Conservation (phyloP, 2,797 vertebrate genomes). For the Poeciliopsis presidionis region DNA sequence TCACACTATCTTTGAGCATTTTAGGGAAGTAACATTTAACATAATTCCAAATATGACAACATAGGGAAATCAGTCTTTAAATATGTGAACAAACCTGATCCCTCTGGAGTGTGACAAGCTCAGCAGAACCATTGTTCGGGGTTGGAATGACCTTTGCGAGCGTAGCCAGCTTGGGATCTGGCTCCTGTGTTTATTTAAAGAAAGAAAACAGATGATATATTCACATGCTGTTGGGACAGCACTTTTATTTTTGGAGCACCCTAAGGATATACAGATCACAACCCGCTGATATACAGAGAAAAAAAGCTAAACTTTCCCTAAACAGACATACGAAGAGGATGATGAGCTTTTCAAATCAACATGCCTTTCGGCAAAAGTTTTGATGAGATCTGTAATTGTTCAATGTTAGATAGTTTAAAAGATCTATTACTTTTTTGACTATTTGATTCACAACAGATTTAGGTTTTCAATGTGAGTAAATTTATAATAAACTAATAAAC, state of each 20-base stretch:
- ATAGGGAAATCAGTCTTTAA: not conserved
- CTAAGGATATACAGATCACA: not conserved
- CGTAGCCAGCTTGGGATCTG: conserved; percentile 85
- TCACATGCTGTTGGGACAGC: conserved; percentile 30
- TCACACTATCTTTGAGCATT: conserved; percentile 2
- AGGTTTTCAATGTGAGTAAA: not conserved
- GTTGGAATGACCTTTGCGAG: conserved; percentile 94
- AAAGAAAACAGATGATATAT: conserved; percentile 46
- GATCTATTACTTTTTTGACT: not conserved
- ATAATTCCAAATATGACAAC: conserved; percentile 17
- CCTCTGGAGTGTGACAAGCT: conserved; percentile 89
- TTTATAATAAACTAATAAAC: not conserved
- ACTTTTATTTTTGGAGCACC: conserved; percentile 20
- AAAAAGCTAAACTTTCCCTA: not conserved
- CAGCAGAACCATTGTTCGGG: conserved; percentile 93
- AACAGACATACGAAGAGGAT: not conserved
- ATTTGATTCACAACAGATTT: not conserved
- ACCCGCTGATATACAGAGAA: not conserved
- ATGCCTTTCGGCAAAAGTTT: not conserved
- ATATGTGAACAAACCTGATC: conserved; percentile 83
- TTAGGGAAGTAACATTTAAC: not conserved
- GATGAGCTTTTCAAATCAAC: not conserved
- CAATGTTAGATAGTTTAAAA: not conserved
- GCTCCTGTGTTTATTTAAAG: conserved; percentile 79
- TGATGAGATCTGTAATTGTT: not conserved